Conservation (phyloP, 2,797 vertebrate genomes). For the Clarias pachynema region DNA sequence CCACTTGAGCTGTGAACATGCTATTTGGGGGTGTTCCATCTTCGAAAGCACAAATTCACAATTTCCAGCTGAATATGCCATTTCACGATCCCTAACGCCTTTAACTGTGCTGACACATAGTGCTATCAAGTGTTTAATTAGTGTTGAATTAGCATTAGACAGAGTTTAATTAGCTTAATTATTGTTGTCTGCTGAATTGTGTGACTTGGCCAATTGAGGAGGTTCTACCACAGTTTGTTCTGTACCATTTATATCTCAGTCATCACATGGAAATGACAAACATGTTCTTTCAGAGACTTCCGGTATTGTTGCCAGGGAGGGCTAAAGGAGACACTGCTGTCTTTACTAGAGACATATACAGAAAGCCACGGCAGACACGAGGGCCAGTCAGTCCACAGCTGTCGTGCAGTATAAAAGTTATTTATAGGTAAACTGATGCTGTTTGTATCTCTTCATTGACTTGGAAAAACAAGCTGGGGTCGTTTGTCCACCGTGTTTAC, state of each 20-base stretch:
- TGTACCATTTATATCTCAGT: not conserved
- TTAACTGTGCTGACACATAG: not conserved
- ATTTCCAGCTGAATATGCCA: not conserved
- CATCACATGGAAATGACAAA: not conserved
- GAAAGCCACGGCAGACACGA: not conserved
- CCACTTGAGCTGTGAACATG: not conserved
- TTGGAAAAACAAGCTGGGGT: conserved; percentile 18
- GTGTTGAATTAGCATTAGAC: not conserved
- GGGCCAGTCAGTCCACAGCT: conserved; percentile 45
- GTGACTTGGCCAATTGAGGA: not conserved
- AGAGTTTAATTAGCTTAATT: not conserved
- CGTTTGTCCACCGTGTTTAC: conserved; percentile 6
- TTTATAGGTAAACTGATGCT: conserved; percentile 50
- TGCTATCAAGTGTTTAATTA: not conserved
- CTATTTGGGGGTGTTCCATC: not conserved
- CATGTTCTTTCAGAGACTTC: not conserved
- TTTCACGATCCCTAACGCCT: not conserved
- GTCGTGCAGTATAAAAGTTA: conserved; percentile 48
- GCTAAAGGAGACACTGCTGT: not conserved
- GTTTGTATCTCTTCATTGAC: conserved; percentile 41
- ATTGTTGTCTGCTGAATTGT: not conserved
- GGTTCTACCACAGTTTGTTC: not conserved
- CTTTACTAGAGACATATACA: conserved; percentile 4
- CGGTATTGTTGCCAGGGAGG: not conserved
- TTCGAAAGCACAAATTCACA: not conserved